Evolutionary conservation across 1,140 invertebrate genomes (phyloP).

Genomic region (Bombyx mori): DNA sequence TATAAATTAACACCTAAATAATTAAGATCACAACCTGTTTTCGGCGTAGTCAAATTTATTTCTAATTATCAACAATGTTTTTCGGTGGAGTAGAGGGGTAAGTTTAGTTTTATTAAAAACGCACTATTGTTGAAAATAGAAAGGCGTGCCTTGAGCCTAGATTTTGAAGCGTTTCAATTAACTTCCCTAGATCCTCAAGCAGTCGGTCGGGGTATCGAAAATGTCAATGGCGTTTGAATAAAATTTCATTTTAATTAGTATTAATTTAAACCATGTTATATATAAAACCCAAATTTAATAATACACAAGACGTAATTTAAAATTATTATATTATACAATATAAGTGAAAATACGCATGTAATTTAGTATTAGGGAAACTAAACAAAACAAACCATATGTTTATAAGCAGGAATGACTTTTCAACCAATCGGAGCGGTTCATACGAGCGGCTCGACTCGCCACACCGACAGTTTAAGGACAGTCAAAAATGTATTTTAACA

Average conservation of each 20-base stretch:
- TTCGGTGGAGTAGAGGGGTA: constrained; percentile 61
- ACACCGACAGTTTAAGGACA: constrained; percentile 18
- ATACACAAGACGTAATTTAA: too few species aligned
- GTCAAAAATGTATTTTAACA: constrained; percentile 27
- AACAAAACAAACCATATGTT: too few species aligned
- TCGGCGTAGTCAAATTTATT: too few species aligned
- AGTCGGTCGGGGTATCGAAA: not conserved
- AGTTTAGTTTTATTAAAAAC: constrained; percentile 21
- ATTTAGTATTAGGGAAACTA: too few species aligned
- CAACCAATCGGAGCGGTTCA: constrained; percentile 19
- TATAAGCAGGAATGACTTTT: not conserved
- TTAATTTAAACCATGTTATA: too few species aligned
- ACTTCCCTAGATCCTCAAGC: constrained; percentile 2
- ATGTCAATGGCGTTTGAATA: constrained; percentile 15
- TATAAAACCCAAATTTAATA: too few species aligned
- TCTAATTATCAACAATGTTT: constrained; percentile 22
- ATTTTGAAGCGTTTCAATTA: constrained; percentile 30
- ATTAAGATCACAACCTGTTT: not conserved
- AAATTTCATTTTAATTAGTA: not conserved
- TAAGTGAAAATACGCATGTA: too few species aligned
- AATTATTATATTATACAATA: too few species aligned
- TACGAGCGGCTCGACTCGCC: constrained; percentile 21
- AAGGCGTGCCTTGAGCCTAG: constrained; percentile 50
- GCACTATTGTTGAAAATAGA: constrained; percentile 42
- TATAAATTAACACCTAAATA: too few species aligned